Evolutionary conservation across 1,140 invertebrate species (phyloP), one percentile per base, ranked within the genome.

Genomic region (Drosophila tsacasi): DNA sequence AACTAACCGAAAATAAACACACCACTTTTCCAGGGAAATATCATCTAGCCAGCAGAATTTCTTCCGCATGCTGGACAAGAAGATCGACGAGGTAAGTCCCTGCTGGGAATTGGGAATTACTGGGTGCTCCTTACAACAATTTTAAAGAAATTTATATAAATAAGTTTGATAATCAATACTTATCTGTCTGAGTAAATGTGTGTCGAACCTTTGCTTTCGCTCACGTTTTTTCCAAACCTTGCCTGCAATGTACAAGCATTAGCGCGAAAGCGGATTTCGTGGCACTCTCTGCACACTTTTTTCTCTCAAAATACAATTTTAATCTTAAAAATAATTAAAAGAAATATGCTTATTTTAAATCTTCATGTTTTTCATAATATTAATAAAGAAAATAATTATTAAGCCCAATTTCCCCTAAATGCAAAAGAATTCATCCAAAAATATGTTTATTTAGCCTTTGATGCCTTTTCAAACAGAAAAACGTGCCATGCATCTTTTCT

Each of bases 21-120:
- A 47, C 50, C 69, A 81, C 72, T 66, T 80, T 96, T 95, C 19
- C 95, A 97, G 96, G 93, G 96, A 97, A 94, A 95, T 97, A 91
- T 97, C 97, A 52, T 95, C 95, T 65, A 97, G 97, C 93, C 97
- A 97, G 93, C 95, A 97, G 85, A 97, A 97, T 90, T 98, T 98
- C 94, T 98, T 98, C 94, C 96, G 95, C 92, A 97, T 97, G 96
- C 94, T 98, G 76, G 97, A 98, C 91, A 97, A 97, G 91, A 98
- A 97, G 94, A 97, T 98, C 91, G 96, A 97, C 93, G 96, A 96
- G 93, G 97, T 97, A 94, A 95, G 94, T 44, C n/a, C 12, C 19
- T 30, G 49, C 7, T n/a, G 49, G 17, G 5, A 9, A 0, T 50
- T 5, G 15, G 23, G 15, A 49, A 7, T 46, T 15, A 2, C 13